phyloP scores from a whole-genome alignment of 2,113 vertebrate species.

The Agelaius phoeniceus region DNA sequence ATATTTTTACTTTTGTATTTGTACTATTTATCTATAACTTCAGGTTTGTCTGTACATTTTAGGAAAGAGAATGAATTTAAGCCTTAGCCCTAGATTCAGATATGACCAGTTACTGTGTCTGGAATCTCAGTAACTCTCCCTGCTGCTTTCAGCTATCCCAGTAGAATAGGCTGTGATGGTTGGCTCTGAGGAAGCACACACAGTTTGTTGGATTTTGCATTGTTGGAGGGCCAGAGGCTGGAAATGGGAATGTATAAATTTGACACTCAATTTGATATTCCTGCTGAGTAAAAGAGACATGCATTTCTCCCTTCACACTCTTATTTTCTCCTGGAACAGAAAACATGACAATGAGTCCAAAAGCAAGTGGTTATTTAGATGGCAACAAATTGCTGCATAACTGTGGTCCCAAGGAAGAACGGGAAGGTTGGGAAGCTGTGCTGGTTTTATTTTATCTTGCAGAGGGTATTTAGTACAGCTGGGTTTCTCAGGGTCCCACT shows the following conservation, averaged over 20 bases:
- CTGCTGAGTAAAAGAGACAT: neutral
- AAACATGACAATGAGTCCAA: neutral
- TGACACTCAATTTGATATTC: neutral
- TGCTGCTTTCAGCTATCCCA: neutral
- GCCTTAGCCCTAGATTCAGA: neutral
- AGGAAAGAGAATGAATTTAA: neutral
- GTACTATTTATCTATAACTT: neutral
- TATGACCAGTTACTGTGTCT: neutral
- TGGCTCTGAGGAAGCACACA: neutral
- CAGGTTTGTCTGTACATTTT: neutral
- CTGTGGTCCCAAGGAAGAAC: neutral
- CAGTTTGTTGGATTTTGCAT: neutral
- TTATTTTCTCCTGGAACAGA: neutral
- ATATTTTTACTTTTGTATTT: neutral
- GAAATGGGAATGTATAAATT: rapidly evolving
- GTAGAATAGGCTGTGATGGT: neutral
- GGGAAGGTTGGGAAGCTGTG: neutral
- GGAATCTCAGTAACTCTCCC: neutral
- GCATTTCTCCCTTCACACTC: neutral
- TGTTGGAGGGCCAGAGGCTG: neutral
- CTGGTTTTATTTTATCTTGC: neutral
- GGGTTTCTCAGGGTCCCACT: neutral
- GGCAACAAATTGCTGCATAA: neutral
- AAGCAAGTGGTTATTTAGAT: neutral
- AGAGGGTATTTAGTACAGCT: neutral